These are phyloP conservation scores for Lithophane semibrunnea DNA, from an alignment of 2,888 invertebrate genomes.

Conservation along the genomic window DNA sequence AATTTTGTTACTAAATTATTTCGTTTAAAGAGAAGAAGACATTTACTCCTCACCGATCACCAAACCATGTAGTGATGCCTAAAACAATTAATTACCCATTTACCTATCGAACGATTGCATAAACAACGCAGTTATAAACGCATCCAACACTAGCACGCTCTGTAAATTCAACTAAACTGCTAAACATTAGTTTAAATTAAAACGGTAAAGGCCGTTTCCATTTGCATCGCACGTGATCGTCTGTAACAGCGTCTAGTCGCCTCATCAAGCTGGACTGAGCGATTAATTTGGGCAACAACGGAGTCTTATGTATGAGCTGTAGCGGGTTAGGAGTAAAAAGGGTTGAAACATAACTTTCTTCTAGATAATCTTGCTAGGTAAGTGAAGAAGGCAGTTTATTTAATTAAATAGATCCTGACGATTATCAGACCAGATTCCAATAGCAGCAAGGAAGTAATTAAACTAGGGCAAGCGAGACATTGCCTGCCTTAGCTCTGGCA, in stretches of 20 bases:
- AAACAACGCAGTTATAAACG: constrained; percentile 54
- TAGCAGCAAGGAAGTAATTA: not conserved
- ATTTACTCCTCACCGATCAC: not conserved
- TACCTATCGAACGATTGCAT: constrained; percentile 45
- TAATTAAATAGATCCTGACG: not conserved
- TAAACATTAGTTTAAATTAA: constrained; percentile 78
- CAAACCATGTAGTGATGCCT: not conserved
- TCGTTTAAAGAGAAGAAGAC: not conserved
- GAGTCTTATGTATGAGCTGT: constrained; percentile 61
- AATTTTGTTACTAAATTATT: not conserved
- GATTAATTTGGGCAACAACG: constrained; percentile 81
- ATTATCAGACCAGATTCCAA: not conserved
- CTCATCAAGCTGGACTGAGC: constrained; percentile 81
- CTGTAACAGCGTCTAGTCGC: constrained; percentile 87
- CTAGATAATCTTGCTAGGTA: not conserved
- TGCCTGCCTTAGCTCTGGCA: not conserved
- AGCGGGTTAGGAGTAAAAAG: constrained; percentile 52
- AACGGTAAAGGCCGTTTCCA: constrained; percentile 85
- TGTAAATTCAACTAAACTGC: constrained; percentile 75
- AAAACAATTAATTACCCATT: constrained; percentile 29
- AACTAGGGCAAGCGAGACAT: too few relatives aligned
- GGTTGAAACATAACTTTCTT: not conserved
- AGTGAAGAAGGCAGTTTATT: too few relatives aligned
- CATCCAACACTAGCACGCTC: constrained; percentile 53
- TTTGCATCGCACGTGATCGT: constrained; percentile 89